Conservation (phyloP, 2,888 invertebrate species). For the Synanthedon myopaeformis region DNA sequence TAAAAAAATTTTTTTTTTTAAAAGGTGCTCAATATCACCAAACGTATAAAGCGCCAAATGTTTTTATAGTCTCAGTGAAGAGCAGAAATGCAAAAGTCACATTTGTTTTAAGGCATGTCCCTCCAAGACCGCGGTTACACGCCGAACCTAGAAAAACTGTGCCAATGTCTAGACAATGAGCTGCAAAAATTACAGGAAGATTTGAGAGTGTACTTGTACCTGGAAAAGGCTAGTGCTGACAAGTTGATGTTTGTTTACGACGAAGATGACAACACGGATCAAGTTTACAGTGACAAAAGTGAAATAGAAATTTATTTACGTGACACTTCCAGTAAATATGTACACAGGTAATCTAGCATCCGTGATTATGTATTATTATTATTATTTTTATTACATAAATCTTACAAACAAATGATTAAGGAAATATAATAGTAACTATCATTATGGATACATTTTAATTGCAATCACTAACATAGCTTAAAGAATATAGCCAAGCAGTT, state of each 20-base stretch:
- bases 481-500: no score
- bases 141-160: constrained; percentile 77
- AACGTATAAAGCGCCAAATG: no score
- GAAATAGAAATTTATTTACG: constrained; percentile 66
- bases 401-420: no score
- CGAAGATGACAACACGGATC: constrained; percentile 43
- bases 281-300: constrained; percentile 55
- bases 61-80: background rate
- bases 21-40: no score
- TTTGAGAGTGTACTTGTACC: constrained; percentile 75
- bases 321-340: constrained; percentile 52
- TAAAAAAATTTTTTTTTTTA: no score
- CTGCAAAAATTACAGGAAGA: constrained; percentile 76
- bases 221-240: constrained; percentile 40
- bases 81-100: background rate
- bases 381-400: no score
- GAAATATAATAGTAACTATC: no score
- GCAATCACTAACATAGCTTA: no score
- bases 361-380: no score
- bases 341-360: constrained; percentile 67
- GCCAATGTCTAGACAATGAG: constrained; percentile 73
- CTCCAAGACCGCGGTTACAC: constrained; percentile 88
- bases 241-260: constrained; percentile 41
- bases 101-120: constrained; percentile 56
- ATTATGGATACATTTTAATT: no score